Base-by-base conservation (phyloP, 2,888 invertebrate genomes). In the Lasiommata megera region DNA sequence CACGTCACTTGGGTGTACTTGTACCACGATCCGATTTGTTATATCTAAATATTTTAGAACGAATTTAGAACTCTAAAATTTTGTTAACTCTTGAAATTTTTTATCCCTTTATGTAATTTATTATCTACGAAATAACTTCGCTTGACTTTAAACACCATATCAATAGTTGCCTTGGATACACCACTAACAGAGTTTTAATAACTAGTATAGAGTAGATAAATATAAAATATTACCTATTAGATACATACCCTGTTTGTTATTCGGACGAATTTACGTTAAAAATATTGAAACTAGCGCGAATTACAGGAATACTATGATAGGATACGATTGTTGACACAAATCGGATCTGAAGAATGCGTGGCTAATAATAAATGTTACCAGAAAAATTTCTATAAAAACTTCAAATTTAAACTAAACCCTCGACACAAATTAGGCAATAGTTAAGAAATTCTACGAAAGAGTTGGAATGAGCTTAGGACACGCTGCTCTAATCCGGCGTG, bases 151-250 rank as follows among this genome's bases (percentile, higher is more conserved):
- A 57, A 61, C 55, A 58, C 55, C 61, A 61, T 61, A 61, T 61
- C 61, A 61, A 61, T 61, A 61, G 61, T 58, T 61, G 61, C 61
- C 61, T 61, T 61, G 54, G 46, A 54, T 57, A 61, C 55, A 58
- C 52, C 54, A 61, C 52, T 61, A 51, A 51, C 54, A 40, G 38
- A 44, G 55, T 58, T 61, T 51, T 46, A 58, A 61, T 55, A 43
- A 28, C 14, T 61, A 57, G 54, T 29, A 41, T 53, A 60, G 50
- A 51, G 36, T 54, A 46, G 51, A 54, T 58, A 61, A 57, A 38
- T 54, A 48, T 59, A 56, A 59, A 43, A 53, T 43, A 53, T 41
- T 52, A 23, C 23, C 23, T 23, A 40, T 36, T 53, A 53, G 53
- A 44, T 18, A 28, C 34, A 9, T 34, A 29, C 43, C 53, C 36